Base-by-base conservation (phyloP, 2,113 vertebrate genomes). In the Podiceps cristatus region DNA sequence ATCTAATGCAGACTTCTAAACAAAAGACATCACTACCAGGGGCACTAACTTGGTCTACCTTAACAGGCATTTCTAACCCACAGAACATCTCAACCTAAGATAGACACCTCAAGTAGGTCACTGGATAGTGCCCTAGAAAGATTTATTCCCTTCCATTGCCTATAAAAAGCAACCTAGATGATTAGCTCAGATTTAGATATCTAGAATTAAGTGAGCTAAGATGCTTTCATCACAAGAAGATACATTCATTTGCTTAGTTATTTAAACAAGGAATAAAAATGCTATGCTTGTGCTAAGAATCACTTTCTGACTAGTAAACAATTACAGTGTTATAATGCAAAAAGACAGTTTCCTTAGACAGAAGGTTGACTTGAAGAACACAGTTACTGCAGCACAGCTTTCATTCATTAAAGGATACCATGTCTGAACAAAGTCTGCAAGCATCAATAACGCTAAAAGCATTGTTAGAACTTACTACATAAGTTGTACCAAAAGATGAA, bases 41-140 rank as follows among this genome's bases (percentile, higher is more conserved):
- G 47, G 23, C 25, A 77, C 4, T 78, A 49, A 53, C 4, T 13
- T 60, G 35, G 25, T 56, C 47, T 95, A 16, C 49, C 73, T 79
- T 78, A 72, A 78, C 4, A 87, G 58, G 53, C 77, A 23, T 75
- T 96, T 93, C 68, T 87, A 91, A 85, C 37, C 67, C 52, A 87
- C 18, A 72, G 56, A 94, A 74, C 20, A 60, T 45, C 73, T 90
- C 35, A 50, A 88, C 49, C 66, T 94, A 72, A 95, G 69, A 87
- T 18, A 87, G 73, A 75, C 74, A 79, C 91, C 56, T 93, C 68
- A 96, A 94, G 66, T 91, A 93, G 92, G 77, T 95, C 91, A 91
- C 66, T 87, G 58, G 49, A 66, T 85, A 94, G 66, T 90, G 87
- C 53, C 58, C 77, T 94, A 87, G 77, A 96, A 96, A 94, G 83